Evolutionary conservation across 2,113 vertebrate genomes (phyloP).

Genomic region (Lynx canadensis): DNA sequence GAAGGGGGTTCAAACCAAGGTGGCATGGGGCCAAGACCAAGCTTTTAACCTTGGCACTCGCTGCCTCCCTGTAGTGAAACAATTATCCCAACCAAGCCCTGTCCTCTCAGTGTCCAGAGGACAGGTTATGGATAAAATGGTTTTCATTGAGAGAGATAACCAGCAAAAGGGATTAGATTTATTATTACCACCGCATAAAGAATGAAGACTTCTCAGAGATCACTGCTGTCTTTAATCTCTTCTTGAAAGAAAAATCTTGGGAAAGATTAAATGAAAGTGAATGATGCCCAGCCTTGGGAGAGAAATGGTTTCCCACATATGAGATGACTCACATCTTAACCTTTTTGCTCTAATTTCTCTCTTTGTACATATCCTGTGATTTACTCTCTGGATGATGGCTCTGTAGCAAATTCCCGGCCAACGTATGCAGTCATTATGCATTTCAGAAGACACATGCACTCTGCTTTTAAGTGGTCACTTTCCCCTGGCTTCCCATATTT

Average conservation of each 20-base stretch:
- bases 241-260: constrained; percentile 47
- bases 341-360: background rate
- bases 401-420: background rate
- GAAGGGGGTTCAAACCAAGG: background rate
- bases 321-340: constrained; percentile 29
- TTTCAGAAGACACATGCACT: background rate
- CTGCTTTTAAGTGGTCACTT: background rate
- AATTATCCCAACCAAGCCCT: background rate
- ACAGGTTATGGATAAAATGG: background rate
- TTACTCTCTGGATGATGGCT: background rate
- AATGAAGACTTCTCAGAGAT: constrained; percentile 3
- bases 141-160: background rate
- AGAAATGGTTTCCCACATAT: constrained; percentile 46
- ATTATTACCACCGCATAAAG: background rate
- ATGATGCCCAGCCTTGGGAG: background rate
- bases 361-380: background rate
- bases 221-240: background rate
- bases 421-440: background rate
- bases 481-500: background rate
- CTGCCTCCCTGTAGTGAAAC: background rate
- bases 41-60: background rate
- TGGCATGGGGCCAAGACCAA: background rate
- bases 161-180: background rate
- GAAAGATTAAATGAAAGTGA: background rate
- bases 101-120: background rate